Evolutionary conservation across 2,888 invertebrate species (phyloP).

Genomic region (Mechanitis mazaeus): DNA sequence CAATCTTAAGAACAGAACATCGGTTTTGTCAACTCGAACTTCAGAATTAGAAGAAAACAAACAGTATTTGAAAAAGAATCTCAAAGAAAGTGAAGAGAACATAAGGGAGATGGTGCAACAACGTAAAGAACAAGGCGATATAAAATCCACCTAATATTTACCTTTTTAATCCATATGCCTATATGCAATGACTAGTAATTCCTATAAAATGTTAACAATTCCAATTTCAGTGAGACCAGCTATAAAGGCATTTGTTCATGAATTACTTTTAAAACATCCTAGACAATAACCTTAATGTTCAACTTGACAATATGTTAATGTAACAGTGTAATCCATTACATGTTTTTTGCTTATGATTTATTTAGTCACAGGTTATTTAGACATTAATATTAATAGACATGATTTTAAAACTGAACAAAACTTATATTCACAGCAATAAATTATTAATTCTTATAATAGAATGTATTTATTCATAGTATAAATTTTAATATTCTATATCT

Average conservation of each 20-base stretch:
- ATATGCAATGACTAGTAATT: constrained; percentile 7
- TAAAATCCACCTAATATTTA: constrained; percentile 37
- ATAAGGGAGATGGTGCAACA: constrained; percentile 88
- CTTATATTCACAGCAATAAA: constrained; percentile 1
- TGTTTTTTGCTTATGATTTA: background rate
- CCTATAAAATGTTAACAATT: background rate
- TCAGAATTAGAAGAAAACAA: constrained; percentile 84
- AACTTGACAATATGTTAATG: background rate
- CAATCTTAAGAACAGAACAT: constrained; percentile 78
- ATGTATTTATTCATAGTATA: constrained; percentile 6
- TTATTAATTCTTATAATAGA: constrained; percentile 1
- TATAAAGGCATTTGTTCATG: background rate
- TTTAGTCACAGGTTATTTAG: background rate
- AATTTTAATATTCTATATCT: constrained; percentile 2
- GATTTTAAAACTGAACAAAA: background rate
- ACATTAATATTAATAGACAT: background rate
- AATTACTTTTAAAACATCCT: background rate
- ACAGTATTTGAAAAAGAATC: constrained; percentile 85
- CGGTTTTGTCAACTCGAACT: constrained; percentile 79
- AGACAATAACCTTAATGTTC: no score
- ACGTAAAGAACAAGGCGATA: constrained; percentile 70
- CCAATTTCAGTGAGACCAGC: background rate
- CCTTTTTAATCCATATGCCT: background rate
- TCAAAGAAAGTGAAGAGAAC: constrained; percentile 91
- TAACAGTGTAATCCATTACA: background rate